Evolutionary conservation across 2,797 vertebrate genomes (phyloP), one percentile per base, ranked within the genome.

Genomic region (Gouania willdenowi): DNA sequence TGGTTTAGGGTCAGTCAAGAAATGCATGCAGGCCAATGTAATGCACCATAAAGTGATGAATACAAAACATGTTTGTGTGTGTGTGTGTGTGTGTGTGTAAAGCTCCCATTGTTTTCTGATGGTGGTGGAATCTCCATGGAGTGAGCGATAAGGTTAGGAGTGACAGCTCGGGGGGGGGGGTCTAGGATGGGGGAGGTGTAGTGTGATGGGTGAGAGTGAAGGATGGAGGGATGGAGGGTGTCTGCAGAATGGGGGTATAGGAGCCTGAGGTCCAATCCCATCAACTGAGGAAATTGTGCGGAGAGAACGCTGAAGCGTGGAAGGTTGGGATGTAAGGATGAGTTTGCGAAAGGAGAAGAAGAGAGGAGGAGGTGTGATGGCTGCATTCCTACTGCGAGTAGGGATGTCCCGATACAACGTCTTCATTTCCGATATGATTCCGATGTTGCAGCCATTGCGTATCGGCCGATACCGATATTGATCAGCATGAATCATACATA

Each of bases 251-350:
- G 48, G 64, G 66, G 60, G 43, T 58, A n/a, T n/a, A 70, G 66
- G 50, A 42, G 62, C 77, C 74, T 44, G 66, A 74, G 75, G 82
- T 81, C 71, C 77, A 80, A 83, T 86, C 76, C 78, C 78, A 85
- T 86, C 75, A 82, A 79, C 66, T 36, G 68, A 79, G 70, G 79
- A 81, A 84, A 85, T 78, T 76, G 79, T 81, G 82, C 71, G 55
- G 46, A 81, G 75, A 74, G 47, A 78, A 80, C 55, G 62, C 68
- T 49, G 62, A 59, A 60, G 55, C 20, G 65, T 47, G 36, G 40
- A 14, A 71, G 59, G 66, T 58, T 5, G 44, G 49, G 38, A 58
- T 66, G 10, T 26, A 64, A 53, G 53, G 60, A 61, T 51, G 74
- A 69, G 59, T 66, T 59, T 54, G 38, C 44, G 48, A 41, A n/a